These are phyloP conservation scores for Automeris io DNA, from an alignment of 2,888 invertebrate species.

Conservation along the genomic window DNA sequence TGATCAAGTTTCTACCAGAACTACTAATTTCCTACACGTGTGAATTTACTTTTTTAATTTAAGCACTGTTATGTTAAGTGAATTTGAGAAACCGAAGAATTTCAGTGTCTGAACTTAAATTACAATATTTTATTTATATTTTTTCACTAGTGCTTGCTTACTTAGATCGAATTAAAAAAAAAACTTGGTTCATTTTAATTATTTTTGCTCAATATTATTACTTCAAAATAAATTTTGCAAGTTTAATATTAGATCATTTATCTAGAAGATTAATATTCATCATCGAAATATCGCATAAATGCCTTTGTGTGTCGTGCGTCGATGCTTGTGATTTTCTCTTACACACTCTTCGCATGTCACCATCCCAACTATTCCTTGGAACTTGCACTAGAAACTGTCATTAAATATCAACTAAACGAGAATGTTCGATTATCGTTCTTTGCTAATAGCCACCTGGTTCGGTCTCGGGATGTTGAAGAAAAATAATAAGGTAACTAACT, in stretches of 20 bases:
- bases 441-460: conserved; percentile 34
- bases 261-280: conserved; percentile 3
- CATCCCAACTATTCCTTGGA: conserved; percentile 67
- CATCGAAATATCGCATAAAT: conserved; percentile 11
- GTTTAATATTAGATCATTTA: neutral
- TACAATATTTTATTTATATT: no score
- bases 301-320: conserved; percentile 32
- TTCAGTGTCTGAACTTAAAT: no score
- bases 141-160: no score
- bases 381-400: conserved; percentile 67
- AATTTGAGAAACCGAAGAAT: no score
- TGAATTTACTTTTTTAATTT: no score
- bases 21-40: no score
- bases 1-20: no score
- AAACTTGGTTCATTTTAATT: no score
- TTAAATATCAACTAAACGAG: conserved; percentile 56
- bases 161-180: no score
- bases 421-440: conserved; percentile 42
- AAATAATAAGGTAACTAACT: conserved; percentile 26
- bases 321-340: conserved; percentile 52
- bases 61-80: no score
- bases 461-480: conserved; percentile 33
- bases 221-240: neutral
- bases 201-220: no score
- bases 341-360: conserved; percentile 56